Conservation (phyloP, 2,797 vertebrate genomes). For the Emys orbicularis region DNA sequence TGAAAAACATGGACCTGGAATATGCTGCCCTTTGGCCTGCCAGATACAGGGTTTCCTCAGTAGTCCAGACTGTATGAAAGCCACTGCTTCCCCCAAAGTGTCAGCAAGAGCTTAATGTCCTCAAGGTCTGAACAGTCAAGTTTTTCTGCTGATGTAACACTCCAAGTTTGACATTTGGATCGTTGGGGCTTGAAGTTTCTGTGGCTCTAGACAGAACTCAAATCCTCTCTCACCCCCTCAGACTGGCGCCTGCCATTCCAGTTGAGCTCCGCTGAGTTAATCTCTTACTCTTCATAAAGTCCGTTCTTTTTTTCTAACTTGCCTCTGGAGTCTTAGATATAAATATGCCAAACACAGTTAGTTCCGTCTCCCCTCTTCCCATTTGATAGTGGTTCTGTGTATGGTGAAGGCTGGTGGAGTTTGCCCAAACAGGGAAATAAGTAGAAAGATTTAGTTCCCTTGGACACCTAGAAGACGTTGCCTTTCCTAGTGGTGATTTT, state of each 20-base stretch:
- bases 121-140: neutral
- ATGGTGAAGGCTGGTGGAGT: constrained; percentile 51
- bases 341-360: neutral
- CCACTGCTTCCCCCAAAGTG: neutral
- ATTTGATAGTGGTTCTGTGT: neutral
- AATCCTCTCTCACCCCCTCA: neutral
- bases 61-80: neutral
- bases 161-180: neutral
- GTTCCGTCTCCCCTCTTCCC: neutral
- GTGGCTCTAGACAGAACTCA: neutral
- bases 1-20: neutral
- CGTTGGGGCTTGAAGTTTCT: neutral
- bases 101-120: neutral
- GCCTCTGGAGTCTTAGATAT: neutral
- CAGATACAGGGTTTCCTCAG: neutral
- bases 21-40: neutral
- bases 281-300: neutral
- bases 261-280: neutral
- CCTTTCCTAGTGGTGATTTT: constrained; percentile 27
- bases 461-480: constrained; percentile 40
- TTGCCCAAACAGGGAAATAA: neutral
- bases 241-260: neutral
- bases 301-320: constrained; percentile 8
- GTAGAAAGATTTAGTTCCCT: constrained; percentile 16
- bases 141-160: neutral